Evolutionary conservation across 2,113 vertebrate genomes (phyloP), one percentile per base, ranked within the genome.

Genomic region (Macquaria ambigua): DNA sequence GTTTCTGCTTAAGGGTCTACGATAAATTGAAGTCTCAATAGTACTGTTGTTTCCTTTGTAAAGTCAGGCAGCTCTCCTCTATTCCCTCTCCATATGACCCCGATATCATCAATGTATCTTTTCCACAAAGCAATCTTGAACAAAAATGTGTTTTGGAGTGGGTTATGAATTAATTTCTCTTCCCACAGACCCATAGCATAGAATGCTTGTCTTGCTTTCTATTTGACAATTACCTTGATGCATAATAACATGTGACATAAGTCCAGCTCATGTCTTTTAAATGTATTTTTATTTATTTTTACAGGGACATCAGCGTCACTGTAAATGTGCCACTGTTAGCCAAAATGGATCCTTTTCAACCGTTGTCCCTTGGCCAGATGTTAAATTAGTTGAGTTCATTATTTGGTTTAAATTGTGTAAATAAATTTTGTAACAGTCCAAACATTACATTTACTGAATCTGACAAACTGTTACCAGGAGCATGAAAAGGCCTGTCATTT

Each of bases 401-500:
- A n/a, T 58, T 74, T 55, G 25, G 18, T 20, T 82, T 0, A 39
- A 67, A 28, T 64, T n/a, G 0, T 58, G 64, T 37, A 0, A 39
- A 3, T 64, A 1, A n/a, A 18, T 84, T 39, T 50, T 31, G 0
- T 31, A 59, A 59, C 16, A 39, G 58, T 55, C 10, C 37, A 58
- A 53, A 53, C 23, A 56, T 48, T 53, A 52, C n/a, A 46, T 56
- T 71, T 20, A 31, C 1, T 63, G 39, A 76, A 67, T 66, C 46
- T 18, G 15, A 43, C 5, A 46, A n/a, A n/a, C n/a, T n/a, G 12
- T 43, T 53, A 20, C 1, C 11, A 55, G 31, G 5, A 43, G 18
- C 31, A 56, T 62, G 18, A 72, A 78, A 88, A 85, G 21, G 37
- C 10, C 46, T 0, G 3, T 82, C 31, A 12, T 0, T 74, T 72